Conservation (phyloP, 2,888 invertebrate species). For the Ferrisia virgata region DNA sequence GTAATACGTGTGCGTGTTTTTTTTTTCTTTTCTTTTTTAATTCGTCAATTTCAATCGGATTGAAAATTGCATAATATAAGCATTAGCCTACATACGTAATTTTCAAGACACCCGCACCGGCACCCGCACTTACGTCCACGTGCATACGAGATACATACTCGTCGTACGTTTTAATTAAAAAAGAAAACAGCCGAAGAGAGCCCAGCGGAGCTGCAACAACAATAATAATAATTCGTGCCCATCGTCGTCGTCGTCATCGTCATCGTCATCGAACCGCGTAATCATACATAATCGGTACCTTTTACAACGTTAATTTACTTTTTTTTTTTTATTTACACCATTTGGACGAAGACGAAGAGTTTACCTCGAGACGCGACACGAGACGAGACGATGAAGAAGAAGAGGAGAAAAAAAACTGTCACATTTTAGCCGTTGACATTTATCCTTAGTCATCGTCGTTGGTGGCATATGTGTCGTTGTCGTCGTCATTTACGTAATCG, state of each 20-base stretch:
- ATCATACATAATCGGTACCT: neutral
- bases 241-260: no score
- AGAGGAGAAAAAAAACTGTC: neutral
- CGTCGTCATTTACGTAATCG: neutral
- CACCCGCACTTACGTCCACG: no score
- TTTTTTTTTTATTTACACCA: no score
- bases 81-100: slow-evolving; percentile 27
- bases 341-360: no score
- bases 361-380: neutral
- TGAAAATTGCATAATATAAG: slow-evolving; percentile 26
- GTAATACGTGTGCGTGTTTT: neutral
- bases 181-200: no score
- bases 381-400: neutral
- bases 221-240: no score
- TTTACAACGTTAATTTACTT: slow-evolving; percentile 35
- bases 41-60: slow-evolving; percentile 15
- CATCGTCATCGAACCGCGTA: neutral
- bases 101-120: neutral
- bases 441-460: neutral
- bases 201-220: no score
- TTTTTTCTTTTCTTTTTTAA: no score
- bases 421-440: neutral
- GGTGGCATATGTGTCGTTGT: no score
- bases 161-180: neutral
- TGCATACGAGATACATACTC: neutral